phyloP scores from a whole-genome alignment of 2,888 invertebrate species.

The Brachyopa scutellaris region DNA sequence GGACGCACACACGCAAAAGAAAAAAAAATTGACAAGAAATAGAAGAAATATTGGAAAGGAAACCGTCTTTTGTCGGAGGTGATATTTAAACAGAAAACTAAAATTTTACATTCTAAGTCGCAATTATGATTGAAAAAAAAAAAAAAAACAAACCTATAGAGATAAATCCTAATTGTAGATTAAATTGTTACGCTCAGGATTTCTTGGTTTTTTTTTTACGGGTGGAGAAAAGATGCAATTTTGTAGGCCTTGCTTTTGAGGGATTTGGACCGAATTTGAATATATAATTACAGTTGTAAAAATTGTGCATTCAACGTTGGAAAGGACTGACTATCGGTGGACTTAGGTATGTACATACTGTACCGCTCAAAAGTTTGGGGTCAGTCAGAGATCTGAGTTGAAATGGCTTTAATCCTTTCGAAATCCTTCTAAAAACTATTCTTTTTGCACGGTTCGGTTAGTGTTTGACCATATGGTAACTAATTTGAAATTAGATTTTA shows the following conservation, averaged over 20 bases:
- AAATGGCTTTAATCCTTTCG: too few species aligned
- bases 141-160: conserved; percentile 6
- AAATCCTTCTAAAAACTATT: too few species aligned
- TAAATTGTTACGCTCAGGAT: conserved; percentile 26
- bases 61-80: conserved; percentile 71
- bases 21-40: conserved; percentile 8
- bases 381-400: too few species aligned
- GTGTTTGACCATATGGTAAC: too few species aligned
- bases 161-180: conserved; percentile 26
- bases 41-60: conserved; percentile 58
- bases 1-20: conserved; percentile 33
- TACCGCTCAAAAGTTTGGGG: too few species aligned
- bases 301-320: too few species aligned
- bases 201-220: conserved; percentile 5
- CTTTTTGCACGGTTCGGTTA: too few species aligned
- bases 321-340: too few species aligned
- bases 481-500: too few species aligned
- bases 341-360: too few species aligned
- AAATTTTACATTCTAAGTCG: conserved; percentile 55
- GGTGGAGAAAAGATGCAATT: conserved; percentile 15
- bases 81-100: conserved; percentile 66
- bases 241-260: neutral
- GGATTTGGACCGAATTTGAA: too few species aligned
- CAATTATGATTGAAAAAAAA: conserved; percentile 26
- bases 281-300: too few species aligned